These are phyloP conservation scores for Hepsetus odoe DNA, from an alignment of 2,113 vertebrate species.

Conservation along the genomic window DNA sequence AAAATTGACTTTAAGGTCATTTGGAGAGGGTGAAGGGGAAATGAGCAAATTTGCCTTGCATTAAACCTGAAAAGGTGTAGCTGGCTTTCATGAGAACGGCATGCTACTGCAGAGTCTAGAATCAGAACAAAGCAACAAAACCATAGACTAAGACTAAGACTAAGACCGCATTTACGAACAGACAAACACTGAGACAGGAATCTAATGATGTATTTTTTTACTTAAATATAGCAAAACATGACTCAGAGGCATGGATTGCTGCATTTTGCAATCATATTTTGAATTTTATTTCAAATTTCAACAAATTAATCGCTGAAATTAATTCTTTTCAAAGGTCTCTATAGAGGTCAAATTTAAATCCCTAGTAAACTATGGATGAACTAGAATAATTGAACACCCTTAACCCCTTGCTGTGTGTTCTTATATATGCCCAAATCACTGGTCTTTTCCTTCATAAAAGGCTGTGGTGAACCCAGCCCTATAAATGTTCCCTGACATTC, in stretches of 20 bases:
- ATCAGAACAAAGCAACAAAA: no score
- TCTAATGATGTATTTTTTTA: no score
- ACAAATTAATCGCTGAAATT: not conserved
- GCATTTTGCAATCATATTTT: no score
- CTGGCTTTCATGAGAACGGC: no score
- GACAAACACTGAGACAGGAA: no score
- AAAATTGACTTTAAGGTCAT: not conserved
- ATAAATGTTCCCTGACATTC: conserved; percentile 18
- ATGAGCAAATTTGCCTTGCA: not conserved
- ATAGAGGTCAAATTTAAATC: not conserved
- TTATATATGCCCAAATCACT: not conserved
- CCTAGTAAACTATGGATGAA: not conserved
- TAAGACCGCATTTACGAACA: no score
- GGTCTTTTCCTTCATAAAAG: not conserved
- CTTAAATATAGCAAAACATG: no score
- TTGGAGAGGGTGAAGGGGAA: not conserved
- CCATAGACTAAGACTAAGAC: no score
- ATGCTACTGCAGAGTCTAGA: no score
- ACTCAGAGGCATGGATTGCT: no score
- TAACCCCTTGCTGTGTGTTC: not conserved
- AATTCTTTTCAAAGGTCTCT: not conserved
- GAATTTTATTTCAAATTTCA: no score
- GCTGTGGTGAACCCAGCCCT: not conserved
- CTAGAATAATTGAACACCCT: not conserved
- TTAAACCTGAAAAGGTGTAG: not conserved